phyloP scores from a whole-genome alignment of 2,113 vertebrate species.

The Eubucco bourcierii region DNA sequence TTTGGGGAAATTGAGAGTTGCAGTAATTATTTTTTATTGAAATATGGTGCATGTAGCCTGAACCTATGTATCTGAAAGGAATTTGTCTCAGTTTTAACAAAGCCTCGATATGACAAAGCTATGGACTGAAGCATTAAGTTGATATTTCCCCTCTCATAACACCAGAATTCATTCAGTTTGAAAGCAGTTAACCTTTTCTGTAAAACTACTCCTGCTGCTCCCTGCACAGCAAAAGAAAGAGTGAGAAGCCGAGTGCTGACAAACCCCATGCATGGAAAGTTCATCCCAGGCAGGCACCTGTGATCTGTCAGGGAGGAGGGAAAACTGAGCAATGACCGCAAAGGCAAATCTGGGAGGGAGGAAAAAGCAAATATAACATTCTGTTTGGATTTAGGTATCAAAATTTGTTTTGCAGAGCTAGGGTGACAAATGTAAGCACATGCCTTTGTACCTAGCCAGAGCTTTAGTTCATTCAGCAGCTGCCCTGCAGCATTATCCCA shows the following conservation, averaged over 20 bases:
- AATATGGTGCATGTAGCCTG: not conserved
- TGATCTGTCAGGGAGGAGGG: not conserved
- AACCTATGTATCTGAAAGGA: not conserved
- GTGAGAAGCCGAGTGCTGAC: not conserved
- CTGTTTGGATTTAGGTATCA: constrained; percentile 11
- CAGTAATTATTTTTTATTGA: not conserved
- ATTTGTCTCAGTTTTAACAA: not conserved
- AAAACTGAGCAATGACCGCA: not conserved
- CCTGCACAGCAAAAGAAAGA: not conserved
- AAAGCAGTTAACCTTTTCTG: not conserved
- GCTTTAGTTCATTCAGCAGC: not conserved
- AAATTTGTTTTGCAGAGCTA: constrained; percentile 18
- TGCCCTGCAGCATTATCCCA: not conserved
- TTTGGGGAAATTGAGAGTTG: not conserved
- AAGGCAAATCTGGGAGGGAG: not conserved
- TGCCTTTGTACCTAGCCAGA: not conserved
- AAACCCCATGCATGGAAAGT: not conserved
- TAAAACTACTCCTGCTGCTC: not conserved
- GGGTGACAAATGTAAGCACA: constrained; percentile 1
- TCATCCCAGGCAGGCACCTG: not conserved
- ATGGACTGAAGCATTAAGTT: not conserved
- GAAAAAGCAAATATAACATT: not conserved
- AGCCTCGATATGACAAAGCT: not conserved
- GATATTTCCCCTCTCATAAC: not conserved
- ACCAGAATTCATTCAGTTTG: not conserved